Evolutionary conservation across 2,888 invertebrate genomes (phyloP).

Genomic region (Julus scandinavius): DNA sequence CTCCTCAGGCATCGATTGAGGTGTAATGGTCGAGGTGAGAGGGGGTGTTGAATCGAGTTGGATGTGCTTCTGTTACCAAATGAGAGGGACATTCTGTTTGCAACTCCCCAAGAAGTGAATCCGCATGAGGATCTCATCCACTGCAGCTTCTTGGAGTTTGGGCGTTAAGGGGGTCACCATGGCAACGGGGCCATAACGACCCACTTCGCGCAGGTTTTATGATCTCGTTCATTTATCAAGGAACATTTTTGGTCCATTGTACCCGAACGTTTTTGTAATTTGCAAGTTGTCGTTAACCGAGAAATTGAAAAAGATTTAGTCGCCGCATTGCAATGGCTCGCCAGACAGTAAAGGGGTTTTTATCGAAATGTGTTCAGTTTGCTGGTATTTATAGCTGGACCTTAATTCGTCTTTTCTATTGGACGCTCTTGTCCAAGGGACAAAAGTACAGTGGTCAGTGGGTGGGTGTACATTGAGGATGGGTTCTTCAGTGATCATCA

Average conservation of each 20-base stretch:
- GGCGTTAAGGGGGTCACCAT: constrained; percentile 2
- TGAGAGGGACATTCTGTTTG: not conserved
- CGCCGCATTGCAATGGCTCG: not conserved
- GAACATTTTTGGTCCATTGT: constrained; percentile 11
- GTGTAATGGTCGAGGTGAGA: not conserved
- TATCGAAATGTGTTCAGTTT: not conserved
- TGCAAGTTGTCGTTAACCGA: not conserved
- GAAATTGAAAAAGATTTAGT: not conserved
- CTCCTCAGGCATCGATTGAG: not conserved
- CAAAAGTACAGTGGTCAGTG: too few relatives aligned
- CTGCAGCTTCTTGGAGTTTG: not conserved
- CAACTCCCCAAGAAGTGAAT: not conserved
- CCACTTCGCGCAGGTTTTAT: not conserved
- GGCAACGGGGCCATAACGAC: constrained; percentile 18
- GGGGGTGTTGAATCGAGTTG: not conserved
- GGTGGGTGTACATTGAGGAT: too few relatives aligned
- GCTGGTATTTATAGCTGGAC: not conserved
- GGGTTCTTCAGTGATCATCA: too few relatives aligned
- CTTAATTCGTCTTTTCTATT: not conserved
- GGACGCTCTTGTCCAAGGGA: not conserved
- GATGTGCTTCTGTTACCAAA: constrained; percentile 4
- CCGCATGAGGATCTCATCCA: not conserved
- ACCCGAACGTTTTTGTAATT: constrained; percentile 18
- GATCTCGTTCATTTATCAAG: constrained; percentile 18
- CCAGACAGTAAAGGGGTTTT: not conserved